phyloP scores from a whole-genome alignment of 1,140 invertebrate genomes.

The Vanessa atalanta region DNA sequence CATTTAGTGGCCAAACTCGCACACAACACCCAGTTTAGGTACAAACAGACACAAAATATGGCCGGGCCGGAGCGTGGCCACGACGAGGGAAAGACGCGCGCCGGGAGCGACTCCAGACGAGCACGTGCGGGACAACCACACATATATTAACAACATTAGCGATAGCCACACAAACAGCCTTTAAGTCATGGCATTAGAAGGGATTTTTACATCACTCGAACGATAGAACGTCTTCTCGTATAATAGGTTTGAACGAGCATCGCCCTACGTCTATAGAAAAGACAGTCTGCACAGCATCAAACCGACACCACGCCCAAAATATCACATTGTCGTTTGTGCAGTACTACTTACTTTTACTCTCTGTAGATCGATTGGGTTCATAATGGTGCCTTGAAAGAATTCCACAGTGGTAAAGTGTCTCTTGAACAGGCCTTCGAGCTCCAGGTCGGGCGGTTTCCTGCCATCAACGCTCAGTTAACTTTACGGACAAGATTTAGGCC shows the following conservation, averaged over 20 bases:
- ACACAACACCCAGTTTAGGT: slow-evolving; percentile 74
- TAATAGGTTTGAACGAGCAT: slow-evolving; percentile 66
- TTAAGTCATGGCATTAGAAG: slow-evolving; percentile 61
- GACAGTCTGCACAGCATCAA: slow-evolving; percentile 75
- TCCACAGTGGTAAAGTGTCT: slow-evolving; percentile 99
- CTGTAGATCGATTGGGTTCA: slow-evolving; percentile 99
- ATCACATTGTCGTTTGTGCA: slow-evolving; percentile 61
- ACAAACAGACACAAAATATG: slow-evolving; percentile 58
- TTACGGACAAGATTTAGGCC: slow-evolving; percentile 64
- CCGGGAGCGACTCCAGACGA: slow-evolving; percentile 7
- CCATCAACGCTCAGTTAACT: slow-evolving; percentile 82
- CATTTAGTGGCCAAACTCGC: slow-evolving; percentile 69
- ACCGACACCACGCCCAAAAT: slow-evolving; percentile 77
- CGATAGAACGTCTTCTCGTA: slow-evolving; percentile 52
- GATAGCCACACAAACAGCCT: slow-evolving; percentile 71
- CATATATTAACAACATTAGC: slow-evolving; percentile 61
- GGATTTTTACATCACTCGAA: slow-evolving; percentile 63
- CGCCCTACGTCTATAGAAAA: slow-evolving; percentile 75
- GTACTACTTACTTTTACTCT: slow-evolving; percentile 95
- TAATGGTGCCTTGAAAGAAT: slow-evolving; percentile 99
- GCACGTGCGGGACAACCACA: slow-evolving; percentile 49
- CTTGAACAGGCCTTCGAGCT: slow-evolving; percentile 99
- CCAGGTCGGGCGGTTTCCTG: slow-evolving; percentile 96
- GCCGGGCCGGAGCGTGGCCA: slow-evolving; percentile 31
- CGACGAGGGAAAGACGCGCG: slow-evolving; percentile 31